Evolutionary conservation across 2,888 invertebrate genomes (phyloP), one percentile per base, ranked within the genome.

Genomic region (Agonopterix heracliana): DNA sequence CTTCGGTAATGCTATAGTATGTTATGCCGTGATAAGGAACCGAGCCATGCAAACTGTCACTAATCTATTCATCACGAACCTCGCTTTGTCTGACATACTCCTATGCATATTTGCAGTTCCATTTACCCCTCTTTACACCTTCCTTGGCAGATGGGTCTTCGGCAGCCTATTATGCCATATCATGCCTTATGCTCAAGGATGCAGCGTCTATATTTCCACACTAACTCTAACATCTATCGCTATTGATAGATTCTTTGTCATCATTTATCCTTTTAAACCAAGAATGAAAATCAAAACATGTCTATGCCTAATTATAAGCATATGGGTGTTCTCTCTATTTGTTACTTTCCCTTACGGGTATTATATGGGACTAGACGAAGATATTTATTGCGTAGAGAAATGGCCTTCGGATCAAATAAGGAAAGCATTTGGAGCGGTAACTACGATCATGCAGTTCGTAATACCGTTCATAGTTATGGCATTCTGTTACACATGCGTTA

Each of bases 41-140:
- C 92, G 93, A 64, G 92, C 94, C 54, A 97, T 97, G 96, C 96
- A 96, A 83, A 96, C 96, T 0, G 96, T 97, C 57, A 97, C 97
- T 55, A 97, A 97, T 83, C 91, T 96, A 53, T 97, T 97, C 87
- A 97, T 97, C 81, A 94, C 95, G 63, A 97, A 97, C 81, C 89
- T 97, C 60, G 97, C 97, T 26, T 85, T 96, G 56, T 95, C 96
- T 43, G 97, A 97, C 77, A 93, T 97, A 58, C 84, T 97, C 46
- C 91, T 97, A 57, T 96, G 96, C 74, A 90, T 94, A 43, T 91
- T 97, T 66, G 95, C 96, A 9, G 95, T 97, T 42, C 97, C 97
- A 55, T 95, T 97, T 79, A 97, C 97, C 0, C 97, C 97, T 3
- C 88, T 96, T 47, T 96, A 96, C 81, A 94, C 95, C 43, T 96